Base-by-base conservation (phyloP, 2,888 invertebrate species). In the Drosophila pegasa region DNA sequence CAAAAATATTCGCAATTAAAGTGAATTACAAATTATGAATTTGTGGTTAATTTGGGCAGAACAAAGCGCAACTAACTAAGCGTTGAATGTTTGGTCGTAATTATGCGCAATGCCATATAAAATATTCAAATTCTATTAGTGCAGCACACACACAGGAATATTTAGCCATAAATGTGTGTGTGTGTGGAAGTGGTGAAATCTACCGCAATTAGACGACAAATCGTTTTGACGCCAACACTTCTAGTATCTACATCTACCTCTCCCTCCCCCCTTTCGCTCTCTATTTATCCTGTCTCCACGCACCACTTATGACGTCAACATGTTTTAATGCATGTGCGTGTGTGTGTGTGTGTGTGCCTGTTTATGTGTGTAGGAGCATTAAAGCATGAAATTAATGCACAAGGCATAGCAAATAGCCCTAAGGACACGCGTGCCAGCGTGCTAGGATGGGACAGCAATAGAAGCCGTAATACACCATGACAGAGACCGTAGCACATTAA, bases 351-450 rank as follows among this genome's bases (percentile, higher is more conserved):
- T 57, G 45, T 18, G 29, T 38, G 37, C 27, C 48, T 68, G 45
- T 55, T 52, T 51, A 35, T 66, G 56, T 75, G 57, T 73, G 65
- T 60, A 45, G 59, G 61, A 71, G 78, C 78, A 78, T 78, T 78
- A 78, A 78, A 76, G 78, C 78, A 78, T 80, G 80, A 80, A 80
- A 80, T 80, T 80, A 78, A 80, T 80, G 75, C 71, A 71, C 68
- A 80, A 71, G 63, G 54, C 70, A 73, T 56, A 72, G 75, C 71
- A 74, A 70, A 78, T 75, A 77, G 71, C 74, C 76, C 59, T 62
- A 64, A 70, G 66, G 73, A 80, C 74, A 79, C 56, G 71, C 71
- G 71, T 67, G 67, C 71, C 75, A 57, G 35, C 40, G 18, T 55
- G 43, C 33, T 37, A 51, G 38, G 37, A 48, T 6, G 50, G 16